Conservation (phyloP, 2,113 vertebrate genomes). For the Nibea coibor region DNA sequence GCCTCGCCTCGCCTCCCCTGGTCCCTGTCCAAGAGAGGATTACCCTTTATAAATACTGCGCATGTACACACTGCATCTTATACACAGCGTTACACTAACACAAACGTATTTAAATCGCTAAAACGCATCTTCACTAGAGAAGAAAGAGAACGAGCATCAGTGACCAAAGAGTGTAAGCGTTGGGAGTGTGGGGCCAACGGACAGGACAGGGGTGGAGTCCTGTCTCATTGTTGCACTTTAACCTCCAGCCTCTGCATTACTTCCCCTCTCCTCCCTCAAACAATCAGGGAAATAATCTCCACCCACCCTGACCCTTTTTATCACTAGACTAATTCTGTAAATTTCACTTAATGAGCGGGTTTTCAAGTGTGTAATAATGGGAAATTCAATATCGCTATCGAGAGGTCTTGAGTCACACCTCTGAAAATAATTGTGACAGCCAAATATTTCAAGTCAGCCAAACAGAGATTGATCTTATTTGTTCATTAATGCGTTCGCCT, state of each 20-base stretch:
- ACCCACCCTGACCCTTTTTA: constrained; percentile 50
- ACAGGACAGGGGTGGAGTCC: constrained; percentile 22
- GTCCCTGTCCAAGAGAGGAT: constrained; percentile 71
- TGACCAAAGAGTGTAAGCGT: constrained; percentile 20
- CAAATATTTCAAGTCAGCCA: constrained; percentile 68
- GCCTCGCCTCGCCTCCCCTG: constrained; percentile 63
- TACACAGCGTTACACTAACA: constrained; percentile 39
- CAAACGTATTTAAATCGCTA: background rate
- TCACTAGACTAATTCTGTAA: constrained; percentile 44
- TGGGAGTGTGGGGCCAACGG: background rate
- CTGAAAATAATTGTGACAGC: constrained; percentile 73
- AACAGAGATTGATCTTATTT: constrained; percentile 74
- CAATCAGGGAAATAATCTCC: constrained; percentile 30
- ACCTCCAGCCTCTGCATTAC: constrained; percentile 30
- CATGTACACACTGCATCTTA: constrained; percentile 48
- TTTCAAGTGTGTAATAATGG: constrained; percentile 60
- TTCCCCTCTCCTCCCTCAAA: constrained; percentile 38
- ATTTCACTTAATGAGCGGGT: constrained; percentile 54
- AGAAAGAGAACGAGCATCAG: background rate
- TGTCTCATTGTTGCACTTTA: constrained; percentile 16
- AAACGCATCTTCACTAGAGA: constrained; percentile 12
- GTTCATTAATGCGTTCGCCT: constrained; percentile 54
- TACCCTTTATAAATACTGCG: constrained; percentile 57
- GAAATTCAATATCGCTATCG: constrained; percentile 70
- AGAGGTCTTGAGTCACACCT: constrained; percentile 59